A percentile compares a stretch with the other conserved stretches of the same genome.
These are phyloP conservation scores for Pteria penguin DNA, from an alignment of 2,888 invertebrate genomes.

Conservation along the genomic window DNA sequence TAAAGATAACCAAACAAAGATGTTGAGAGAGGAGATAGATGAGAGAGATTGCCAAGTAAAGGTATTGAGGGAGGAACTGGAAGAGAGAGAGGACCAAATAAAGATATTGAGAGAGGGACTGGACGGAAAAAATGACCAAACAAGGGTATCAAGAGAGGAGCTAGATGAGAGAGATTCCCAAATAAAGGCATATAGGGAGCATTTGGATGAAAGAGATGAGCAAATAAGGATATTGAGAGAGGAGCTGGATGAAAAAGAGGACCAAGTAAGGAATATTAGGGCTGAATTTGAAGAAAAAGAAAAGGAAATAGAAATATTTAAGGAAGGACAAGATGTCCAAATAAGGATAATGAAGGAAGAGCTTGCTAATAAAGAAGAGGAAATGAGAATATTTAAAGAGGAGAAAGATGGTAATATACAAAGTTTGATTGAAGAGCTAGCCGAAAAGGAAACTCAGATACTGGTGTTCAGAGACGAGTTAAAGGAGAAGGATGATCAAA, in stretches of 20 bases:
- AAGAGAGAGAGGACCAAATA: background rate
- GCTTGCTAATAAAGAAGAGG: constrained; percentile 10
- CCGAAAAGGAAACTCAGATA: constrained; percentile 80
- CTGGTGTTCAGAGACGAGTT: too few species aligned
- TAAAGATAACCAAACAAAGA: constrained; percentile 35
- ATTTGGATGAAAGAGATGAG: constrained; percentile 38
- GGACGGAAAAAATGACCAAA: constrained; percentile 27
- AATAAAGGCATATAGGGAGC: constrained; percentile 34
- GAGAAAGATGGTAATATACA: constrained; percentile 68
- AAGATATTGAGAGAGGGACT: background rate
- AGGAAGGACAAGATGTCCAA: constrained; percentile 1
- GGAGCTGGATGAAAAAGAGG: constrained; percentile 68
- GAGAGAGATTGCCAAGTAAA: background rate
- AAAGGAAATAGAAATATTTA: background rate
- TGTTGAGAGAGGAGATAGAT: constrained; percentile 26
- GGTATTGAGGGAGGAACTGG: constrained; percentile 13
- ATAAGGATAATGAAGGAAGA: constrained; percentile 29
- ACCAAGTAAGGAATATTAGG: constrained; percentile 68
- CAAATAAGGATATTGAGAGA: constrained; percentile 27
- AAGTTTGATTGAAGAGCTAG: constrained; percentile 79
- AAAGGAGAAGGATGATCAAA: constrained; percentile 33
- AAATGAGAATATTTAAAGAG: constrained; percentile 42
- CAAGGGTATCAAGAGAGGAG: constrained; percentile 41
- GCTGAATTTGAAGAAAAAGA: background rate
- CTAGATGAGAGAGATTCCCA: constrained; percentile 24